Conservation (phyloP, 2,888 invertebrate species). For the Drosophila mettleri region DNA sequence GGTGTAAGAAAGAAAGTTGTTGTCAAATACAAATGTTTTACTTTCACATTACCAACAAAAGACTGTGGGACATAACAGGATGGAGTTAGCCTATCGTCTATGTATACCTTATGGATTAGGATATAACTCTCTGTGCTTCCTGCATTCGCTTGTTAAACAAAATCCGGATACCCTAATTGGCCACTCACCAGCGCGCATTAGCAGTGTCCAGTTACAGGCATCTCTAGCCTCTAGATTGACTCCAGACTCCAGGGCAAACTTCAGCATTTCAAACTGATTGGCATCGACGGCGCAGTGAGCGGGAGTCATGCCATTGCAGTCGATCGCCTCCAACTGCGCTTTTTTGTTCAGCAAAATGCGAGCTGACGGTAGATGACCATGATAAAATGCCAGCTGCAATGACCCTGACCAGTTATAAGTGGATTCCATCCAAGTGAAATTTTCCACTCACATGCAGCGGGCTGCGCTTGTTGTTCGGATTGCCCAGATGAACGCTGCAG, state of each 20-base stretch:
- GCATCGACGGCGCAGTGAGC: constrained; percentile 84
- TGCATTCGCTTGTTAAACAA: neutral
- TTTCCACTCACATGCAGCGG: constrained; percentile 81
- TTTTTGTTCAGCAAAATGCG: constrained; percentile 84
- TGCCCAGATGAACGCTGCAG: constrained; percentile 82
- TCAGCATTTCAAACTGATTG: constrained; percentile 82
- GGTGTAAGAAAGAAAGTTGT: constrained; percentile 1
- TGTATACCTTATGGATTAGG: neutral
- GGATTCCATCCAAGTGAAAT: neutral
- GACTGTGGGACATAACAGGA: neutral
- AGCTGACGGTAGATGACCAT: constrained; percentile 82
- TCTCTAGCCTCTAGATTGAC: constrained; percentile 82
- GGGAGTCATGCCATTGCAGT: constrained; percentile 83
- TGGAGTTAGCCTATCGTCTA: too few species aligned
- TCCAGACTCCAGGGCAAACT: constrained; percentile 83
- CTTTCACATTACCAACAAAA: neutral
- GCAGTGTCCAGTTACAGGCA: constrained; percentile 82
- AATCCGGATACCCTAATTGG: neutral
- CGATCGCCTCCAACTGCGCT: constrained; percentile 81
- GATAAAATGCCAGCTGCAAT: constrained; percentile 82
- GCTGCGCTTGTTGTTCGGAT: constrained; percentile 79
- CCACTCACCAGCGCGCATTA: constrained; percentile 82
- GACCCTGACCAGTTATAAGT: neutral
- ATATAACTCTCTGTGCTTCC: neutral
- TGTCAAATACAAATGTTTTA: neutral